phyloP scores from a whole-genome alignment of 1,140 invertebrate genomes.

The Schlechtendalia chinensis region DNA sequence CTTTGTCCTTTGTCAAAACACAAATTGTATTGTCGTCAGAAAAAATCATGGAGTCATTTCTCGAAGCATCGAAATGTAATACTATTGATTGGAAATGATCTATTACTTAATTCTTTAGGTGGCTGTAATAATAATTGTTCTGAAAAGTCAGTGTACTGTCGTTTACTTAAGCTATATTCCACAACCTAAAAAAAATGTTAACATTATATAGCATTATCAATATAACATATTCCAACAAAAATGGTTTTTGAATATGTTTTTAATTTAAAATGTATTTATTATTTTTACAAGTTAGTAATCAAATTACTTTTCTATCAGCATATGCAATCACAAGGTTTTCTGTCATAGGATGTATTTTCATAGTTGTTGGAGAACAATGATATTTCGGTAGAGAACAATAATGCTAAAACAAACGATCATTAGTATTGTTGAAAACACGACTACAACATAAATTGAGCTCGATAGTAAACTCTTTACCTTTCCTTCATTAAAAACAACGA shows the following conservation, averaged over 20 bases:
- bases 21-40: constrained; percentile 65
- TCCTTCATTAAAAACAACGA: constrained; percentile 63
- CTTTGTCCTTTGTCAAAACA: constrained; percentile 62
- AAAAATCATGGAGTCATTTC: constrained; percentile 64
- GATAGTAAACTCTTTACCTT: constrained; percentile 52
- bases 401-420: constrained; percentile 54
- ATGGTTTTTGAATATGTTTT: not conserved
- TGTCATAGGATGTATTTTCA: constrained; percentile 62
- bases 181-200: constrained; percentile 60
- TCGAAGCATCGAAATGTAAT: constrained; percentile 62
- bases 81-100: constrained; percentile 60
- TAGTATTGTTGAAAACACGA: not conserved
- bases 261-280: not conserved
- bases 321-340: constrained; percentile 67
- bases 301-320: constrained; percentile 68
- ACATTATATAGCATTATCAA: not conserved
- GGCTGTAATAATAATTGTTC: constrained; percentile 58
- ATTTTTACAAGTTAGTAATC: not conserved
- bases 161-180: constrained; percentile 65
- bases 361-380: constrained; percentile 63
- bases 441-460: constrained; percentile 54
- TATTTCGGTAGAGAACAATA: constrained; percentile 66
- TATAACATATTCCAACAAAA: not conserved
- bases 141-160: constrained; percentile 62
- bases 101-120: constrained; percentile 58